Evolutionary conservation across 2,797 vertebrate species (phyloP), one percentile per base, ranked within the genome.

Genomic region (Graptemys geographica): DNA sequence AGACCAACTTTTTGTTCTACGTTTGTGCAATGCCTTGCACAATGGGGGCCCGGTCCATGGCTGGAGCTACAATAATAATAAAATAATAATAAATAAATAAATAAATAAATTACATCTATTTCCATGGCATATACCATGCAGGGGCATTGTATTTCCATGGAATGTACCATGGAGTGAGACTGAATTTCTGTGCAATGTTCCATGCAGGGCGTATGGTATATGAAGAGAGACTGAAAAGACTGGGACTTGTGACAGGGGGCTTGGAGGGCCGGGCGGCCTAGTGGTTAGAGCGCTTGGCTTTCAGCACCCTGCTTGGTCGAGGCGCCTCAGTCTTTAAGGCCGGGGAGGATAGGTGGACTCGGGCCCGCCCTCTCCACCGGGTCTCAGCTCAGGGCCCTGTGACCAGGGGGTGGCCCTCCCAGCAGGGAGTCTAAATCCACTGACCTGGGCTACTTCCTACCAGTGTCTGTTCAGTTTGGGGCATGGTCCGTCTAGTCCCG

Each of bases 11-110:
- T 44, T 47, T 1, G 0, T 47, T 65, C 15, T 33, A 47, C n/a
- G 21, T 23, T 11, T 0, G 0, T 4, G 65, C 51, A 19, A 28
- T 33, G 59, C 33, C 62, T 55, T 56, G 47, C 37, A 4, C 23
- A 7, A 4, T 16, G 55, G 4, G 3, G 27, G 8, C 15, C 23
- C 15, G 41, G 5, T 37, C 15, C 53, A 41, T 28, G 53, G 25
- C 72, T 76, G 44, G 74, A 6, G 12, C 74, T 47, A 18, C 9
- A 69, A 23, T 37, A 37, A 19, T 15, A 31, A 59, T 31, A 28
- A 31, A 28, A 59, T 28, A 28, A 57, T 15, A 31, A 62, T 62
- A 16, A 55, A 52, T 16, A 52, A 53, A 31, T 28, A 57, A 28
- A 57, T 57, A 11, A 28, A 57, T 57, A 11, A 12, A 13, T 8